These are phyloP conservation scores for Alviniconcha marisindica DNA, from an alignment of 1,140 invertebrate genomes.

Conservation along the genomic window DNA sequence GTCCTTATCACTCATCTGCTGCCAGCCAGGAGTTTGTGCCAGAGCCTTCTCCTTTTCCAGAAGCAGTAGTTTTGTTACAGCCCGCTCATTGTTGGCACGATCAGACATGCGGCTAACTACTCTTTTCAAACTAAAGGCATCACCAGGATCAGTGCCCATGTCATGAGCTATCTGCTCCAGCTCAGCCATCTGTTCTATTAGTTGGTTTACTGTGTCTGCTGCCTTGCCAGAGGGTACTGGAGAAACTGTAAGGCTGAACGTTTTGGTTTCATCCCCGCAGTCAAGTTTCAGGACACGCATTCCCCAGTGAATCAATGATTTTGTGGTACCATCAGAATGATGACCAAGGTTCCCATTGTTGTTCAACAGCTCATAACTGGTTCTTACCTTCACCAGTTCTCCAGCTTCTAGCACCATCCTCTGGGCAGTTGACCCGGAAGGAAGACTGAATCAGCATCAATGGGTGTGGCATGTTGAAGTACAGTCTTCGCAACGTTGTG, in stretches of 20 bases:
- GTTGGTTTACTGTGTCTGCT: too few species aligned
- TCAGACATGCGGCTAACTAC: slow-evolving; percentile 40
- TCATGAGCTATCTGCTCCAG: neutral
- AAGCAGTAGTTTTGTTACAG: slow-evolving; percentile 25
- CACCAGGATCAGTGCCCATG: slow-evolving; percentile 1
- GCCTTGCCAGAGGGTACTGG: too few species aligned
- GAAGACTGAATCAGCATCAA: neutral
- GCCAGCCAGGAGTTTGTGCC: neutral
- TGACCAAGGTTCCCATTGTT: slow-evolving; percentile 12
- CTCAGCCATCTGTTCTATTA: slow-evolving; percentile 30
- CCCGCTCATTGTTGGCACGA: slow-evolving; percentile 33
- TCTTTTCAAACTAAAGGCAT: neutral
- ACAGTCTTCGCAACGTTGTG: neutral
- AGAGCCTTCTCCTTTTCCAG: slow-evolving; percentile 9
- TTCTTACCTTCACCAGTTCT: slow-evolving; percentile 32
- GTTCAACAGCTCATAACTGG: slow-evolving; percentile 22
- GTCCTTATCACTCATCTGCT: neutral
- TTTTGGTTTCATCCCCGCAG: slow-evolving; percentile 13
- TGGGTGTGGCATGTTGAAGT: neutral
- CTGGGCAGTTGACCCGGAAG: slow-evolving; percentile 39
- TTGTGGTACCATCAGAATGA: slow-evolving; percentile 46
- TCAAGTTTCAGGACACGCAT: slow-evolving; percentile 27
- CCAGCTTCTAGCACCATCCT: slow-evolving; percentile 39
- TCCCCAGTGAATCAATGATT: slow-evolving; percentile 35
- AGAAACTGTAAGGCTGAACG: too few species aligned